Evolutionary conservation across 1,140 invertebrate species (phyloP), one percentile per base, ranked within the genome.

Genomic region (Panagrolaimus sp.): DNA sequence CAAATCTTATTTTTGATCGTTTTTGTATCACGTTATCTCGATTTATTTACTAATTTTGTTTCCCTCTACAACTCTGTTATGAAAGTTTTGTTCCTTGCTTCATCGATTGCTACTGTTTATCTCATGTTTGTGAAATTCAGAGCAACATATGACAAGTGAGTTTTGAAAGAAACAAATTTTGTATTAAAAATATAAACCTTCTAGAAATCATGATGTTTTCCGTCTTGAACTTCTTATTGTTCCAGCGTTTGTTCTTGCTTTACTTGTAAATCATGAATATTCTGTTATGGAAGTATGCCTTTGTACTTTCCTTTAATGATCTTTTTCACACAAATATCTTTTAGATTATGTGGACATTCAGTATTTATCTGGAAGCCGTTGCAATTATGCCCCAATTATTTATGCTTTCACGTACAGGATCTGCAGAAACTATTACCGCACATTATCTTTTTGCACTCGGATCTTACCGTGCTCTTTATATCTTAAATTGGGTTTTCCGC

Each of bases 371-470:
- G 84, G 96, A 99, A 84, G 91, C 95, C 6, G 94, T 99, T 48
- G 96, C 96, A 65, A 99, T 99, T 83, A 86, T 99, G 74, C 96
- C 96, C 0, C 96, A 99, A 84, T 84, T 99, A 70, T 99, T 98
- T 86, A 89, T 99, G 88, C 93, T 99, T 8, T 95, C 92, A 67
- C 97, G 97, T 86, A 98, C 96, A 12, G 96, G 96, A 32, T 95
- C 98, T 86, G 96, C 96, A 8, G 96, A 99, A 84, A 97, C 94
- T 77, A 98, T 99, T 83, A 99, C 96, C 48, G 96, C 94, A 71
- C 96, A 99, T 86, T 99, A 99, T 84, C 85, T 99, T 48, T 99
- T 99, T 86, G 95, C 95, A 58, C 87, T 99, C 45, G 96, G 79
- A 52, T 73, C 71, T 21, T 99, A 99, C 85, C 88, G 96, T 84